A percentile compares a stretch with the other conserved stretches of the same genome.
These are phyloP conservation scores for Auanema freiburgensis DNA, from an alignment of 2,888 invertebrate species.

Conservation along the genomic window DNA sequence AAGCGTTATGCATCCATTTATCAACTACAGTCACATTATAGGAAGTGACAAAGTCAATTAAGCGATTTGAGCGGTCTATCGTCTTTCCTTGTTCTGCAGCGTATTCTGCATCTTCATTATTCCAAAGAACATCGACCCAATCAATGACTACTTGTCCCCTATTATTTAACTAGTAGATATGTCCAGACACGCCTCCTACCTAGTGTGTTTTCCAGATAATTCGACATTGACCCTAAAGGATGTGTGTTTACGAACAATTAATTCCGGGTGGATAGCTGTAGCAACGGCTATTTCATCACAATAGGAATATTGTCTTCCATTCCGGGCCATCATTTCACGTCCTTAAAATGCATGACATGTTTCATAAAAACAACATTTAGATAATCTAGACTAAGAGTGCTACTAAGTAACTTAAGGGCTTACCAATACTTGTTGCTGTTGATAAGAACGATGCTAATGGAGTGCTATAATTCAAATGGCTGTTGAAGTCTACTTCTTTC, in stretches of 20 bases:
- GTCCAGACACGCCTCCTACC: slow-evolving; percentile 20
- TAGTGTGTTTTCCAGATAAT: slow-evolving; percentile 45
- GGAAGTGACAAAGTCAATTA: slow-evolving; percentile 45
- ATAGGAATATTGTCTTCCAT: slow-evolving; percentile 40
- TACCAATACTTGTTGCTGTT: slow-evolving; percentile 30
- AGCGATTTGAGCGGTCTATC: slow-evolving; percentile 8
- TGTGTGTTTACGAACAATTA: slow-evolving; percentile 31
- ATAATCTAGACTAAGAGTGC: neutral
- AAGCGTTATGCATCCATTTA: slow-evolving; percentile 47
- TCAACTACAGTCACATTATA: slow-evolving; percentile 50
- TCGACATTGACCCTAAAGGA: slow-evolving; percentile 54
- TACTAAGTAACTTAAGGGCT: neutral
- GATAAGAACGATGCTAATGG: slow-evolving; percentile 28
- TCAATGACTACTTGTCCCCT: slow-evolving; percentile 58
- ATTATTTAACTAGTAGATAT: neutral
- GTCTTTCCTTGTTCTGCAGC: slow-evolving; percentile 15
- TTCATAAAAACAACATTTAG: slow-evolving; percentile 2
- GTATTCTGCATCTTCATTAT: slow-evolving; percentile 29
- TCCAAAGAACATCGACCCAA: slow-evolving; percentile 44
- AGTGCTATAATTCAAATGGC: slow-evolving; percentile 37
- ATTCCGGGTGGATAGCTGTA: slow-evolving; percentile 56
- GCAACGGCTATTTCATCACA: slow-evolving; percentile 65
- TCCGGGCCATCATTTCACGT: slow-evolving; percentile 21
- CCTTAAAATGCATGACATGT: slow-evolving; percentile 18
- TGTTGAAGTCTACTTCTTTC: slow-evolving; percentile 40